These are phyloP conservation scores for Pantherophis guttatus DNA, from an alignment of 2,113 vertebrate species.

Conservation along the genomic window DNA sequence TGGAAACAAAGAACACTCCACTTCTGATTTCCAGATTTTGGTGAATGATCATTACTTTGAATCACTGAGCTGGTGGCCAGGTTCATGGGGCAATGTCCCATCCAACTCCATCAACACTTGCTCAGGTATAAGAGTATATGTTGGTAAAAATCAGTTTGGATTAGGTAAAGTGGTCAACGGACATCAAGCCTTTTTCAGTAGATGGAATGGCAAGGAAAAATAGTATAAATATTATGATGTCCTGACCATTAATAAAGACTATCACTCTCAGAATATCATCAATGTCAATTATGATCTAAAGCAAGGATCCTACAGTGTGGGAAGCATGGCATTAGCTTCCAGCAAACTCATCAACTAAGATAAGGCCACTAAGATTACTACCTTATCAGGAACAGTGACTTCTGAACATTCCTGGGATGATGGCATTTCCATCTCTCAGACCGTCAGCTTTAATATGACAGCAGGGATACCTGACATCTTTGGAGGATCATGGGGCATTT, in stretches of 20 bases:
- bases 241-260: constrained; percentile 67
- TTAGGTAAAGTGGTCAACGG: constrained; percentile 65
- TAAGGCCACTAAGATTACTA: neutral
- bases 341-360: neutral
- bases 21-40: constrained; percentile 66
- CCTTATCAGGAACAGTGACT: neutral
- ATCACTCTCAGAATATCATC: constrained; percentile 65
- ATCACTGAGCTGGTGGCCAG: constrained; percentile 73
- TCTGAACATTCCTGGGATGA: neutral
- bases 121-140: constrained; percentile 52
- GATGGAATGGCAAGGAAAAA: constrained; percentile 71
- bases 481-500: neutral
- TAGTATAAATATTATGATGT: constrained; percentile 77
- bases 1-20: constrained; percentile 62
- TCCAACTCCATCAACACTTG: constrained; percentile 63
- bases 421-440: neutral
- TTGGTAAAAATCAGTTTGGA: constrained; percentile 74
- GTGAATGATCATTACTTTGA: constrained; percentile 74
- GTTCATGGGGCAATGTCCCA: constrained; percentile 64
- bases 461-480: neutral
- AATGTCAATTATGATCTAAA: constrained; percentile 66
- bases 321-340: neutral
- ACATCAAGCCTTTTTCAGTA: constrained; percentile 71
- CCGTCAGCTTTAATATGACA: neutral
- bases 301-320: constrained; percentile 46